Base-by-base conservation (phyloP, 2,797 vertebrate genomes). In the Alectoris magna region DNA sequence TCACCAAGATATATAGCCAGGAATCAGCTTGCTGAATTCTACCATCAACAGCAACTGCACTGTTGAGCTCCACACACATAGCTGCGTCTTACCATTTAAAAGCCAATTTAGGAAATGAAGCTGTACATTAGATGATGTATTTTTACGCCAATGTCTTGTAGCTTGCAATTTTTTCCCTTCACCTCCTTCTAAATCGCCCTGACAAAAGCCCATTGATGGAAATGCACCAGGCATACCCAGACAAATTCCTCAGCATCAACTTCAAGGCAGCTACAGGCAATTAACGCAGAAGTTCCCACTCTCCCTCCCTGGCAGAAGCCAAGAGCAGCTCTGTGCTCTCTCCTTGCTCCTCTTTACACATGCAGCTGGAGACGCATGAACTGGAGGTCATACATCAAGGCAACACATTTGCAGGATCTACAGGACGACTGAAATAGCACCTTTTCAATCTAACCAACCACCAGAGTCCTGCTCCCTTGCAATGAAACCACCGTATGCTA, bases 61-160 rank as follows among this genome's bases (percentile, higher is more conserved):
- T 41, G 91, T 24, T 88, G 71, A 88, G 68, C 90, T 88, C 71
- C 44, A 34, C 39, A 68, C 27, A 6, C 11, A 44, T 7, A 41
- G 48, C 67, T 11, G n/a, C 49, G 58, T 36, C 68, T 80, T 18
- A 18, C 31, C 60, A 64, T 84, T 88, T 75, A 73, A 82, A 76
- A 86, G 41, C 3, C 80, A 60, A 39, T 82, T 84, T 68, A 71
- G 88, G 88, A 71, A 92, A 93, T 79, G 14, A 49, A 27, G 22
- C 90, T 73, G 14, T 9, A 79, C 88, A 29, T 23, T 34, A 62
- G 48, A 60, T 88, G 84, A 88, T 71, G 1, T 17, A 74, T 84
- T 93, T 81, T 58, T 63, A 73, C 44, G 68, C 48, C 80, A 67
- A 1, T 2, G 10, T 41, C 44, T 8, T 31, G 27, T 4, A 43